A percentile compares a stretch with the other conserved stretches of the same genome.
phyloP scores from a whole-genome alignment of 2,797 vertebrate genomes.

The Periophthalmus magnuspinnatus region DNA sequence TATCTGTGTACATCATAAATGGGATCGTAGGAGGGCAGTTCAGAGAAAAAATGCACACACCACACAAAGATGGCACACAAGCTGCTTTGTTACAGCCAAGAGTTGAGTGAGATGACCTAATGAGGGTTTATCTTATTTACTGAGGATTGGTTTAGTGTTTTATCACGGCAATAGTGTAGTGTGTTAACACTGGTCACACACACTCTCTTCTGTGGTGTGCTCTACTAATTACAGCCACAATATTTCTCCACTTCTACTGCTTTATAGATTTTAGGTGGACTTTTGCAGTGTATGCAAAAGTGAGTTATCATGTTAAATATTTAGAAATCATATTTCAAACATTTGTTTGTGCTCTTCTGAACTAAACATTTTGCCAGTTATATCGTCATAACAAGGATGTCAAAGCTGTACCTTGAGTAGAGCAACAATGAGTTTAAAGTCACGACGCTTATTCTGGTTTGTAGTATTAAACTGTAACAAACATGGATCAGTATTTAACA shows the following conservation, averaged over 20 bases:
- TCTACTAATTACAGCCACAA: not conserved
- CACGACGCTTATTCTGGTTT: too few species aligned
- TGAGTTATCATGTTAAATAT: too few species aligned
- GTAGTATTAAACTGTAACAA: too few species aligned
- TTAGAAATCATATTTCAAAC: too few species aligned
- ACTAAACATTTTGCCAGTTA: too few species aligned
- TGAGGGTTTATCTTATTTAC: not conserved
- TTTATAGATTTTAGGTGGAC: not conserved
- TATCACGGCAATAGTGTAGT: not conserved
- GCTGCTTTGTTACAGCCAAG: conserved; percentile 54
- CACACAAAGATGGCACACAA: conserved; percentile 50
- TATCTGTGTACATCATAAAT: conserved; percentile 46
- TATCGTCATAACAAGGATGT: too few species aligned
- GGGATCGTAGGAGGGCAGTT: conserved; percentile 59
- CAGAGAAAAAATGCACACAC: conserved; percentile 58
- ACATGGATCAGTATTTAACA: too few species aligned
- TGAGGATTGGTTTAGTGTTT: not conserved
- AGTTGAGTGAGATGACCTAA: conserved; percentile 6
- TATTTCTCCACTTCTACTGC: not conserved
- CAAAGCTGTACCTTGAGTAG: too few species aligned
- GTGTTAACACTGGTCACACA: not conserved
- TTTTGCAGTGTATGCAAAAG: not conserved
- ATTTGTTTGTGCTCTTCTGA: too few species aligned
- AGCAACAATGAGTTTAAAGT: too few species aligned
- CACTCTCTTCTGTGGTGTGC: not conserved